These are phyloP conservation scores for Rugalucina vietnamica DNA, from an alignment of 2,888 invertebrate genomes.

Conservation along the genomic window DNA sequence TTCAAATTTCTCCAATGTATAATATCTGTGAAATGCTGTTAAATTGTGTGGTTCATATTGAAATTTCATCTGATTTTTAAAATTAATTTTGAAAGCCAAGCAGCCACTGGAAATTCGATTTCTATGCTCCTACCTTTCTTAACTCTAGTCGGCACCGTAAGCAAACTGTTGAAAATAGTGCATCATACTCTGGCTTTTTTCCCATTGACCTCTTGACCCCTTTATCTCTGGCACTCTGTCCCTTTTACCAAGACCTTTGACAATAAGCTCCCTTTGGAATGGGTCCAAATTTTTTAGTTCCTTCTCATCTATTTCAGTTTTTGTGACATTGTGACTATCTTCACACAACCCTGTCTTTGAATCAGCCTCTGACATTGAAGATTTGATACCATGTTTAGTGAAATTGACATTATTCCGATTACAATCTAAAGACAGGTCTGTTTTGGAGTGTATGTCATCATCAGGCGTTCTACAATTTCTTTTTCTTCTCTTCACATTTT, in stretches of 20 bases:
- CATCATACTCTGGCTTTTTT: constrained; percentile 44
- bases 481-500: too few relatives aligned
- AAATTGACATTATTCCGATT: too few relatives aligned
- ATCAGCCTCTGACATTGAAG: too few relatives aligned
- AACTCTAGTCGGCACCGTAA: constrained; percentile 36
- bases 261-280: neutral
- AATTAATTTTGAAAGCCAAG: too few relatives aligned
- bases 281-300: neutral
- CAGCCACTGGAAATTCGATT: too few relatives aligned
- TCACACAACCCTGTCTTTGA: too few relatives aligned
- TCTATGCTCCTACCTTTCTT: constrained; percentile 56
- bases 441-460: too few relatives aligned
- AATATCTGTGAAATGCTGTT: neutral
- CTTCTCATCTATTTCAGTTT: too few relatives aligned
- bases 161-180: constrained; percentile 51
- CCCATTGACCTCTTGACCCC: constrained; percentile 2
- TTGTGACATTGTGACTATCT: too few relatives aligned
- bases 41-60: neutral
- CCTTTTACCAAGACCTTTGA: neutral
- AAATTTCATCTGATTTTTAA: neutral
- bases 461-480: too few relatives aligned
- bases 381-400: too few relatives aligned
- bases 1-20: neutral
- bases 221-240: neutral
- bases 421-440: too few relatives aligned